These are phyloP conservation scores for Noctuana brunneofusca DNA, from an alignment of 2,888 invertebrate genomes.

Conservation along the genomic window DNA sequence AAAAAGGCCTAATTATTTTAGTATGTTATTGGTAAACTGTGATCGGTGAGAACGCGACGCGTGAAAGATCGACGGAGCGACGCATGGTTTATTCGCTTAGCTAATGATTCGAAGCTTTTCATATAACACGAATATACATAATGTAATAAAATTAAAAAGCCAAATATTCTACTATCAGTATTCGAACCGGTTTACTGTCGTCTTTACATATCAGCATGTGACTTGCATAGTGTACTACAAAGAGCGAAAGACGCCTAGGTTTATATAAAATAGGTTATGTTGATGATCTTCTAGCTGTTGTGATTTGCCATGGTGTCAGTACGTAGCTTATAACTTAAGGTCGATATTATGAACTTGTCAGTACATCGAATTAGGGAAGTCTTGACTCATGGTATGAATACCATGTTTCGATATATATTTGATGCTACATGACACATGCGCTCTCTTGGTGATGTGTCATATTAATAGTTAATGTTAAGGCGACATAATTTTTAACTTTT, in stretches of 20 bases:
- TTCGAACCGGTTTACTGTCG: constrained; percentile 71
- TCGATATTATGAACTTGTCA: constrained; percentile 63
- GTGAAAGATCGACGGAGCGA: constrained; percentile 45
- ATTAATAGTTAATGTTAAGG: constrained; percentile 41
- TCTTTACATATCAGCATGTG: constrained; percentile 81
- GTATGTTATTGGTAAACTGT: constrained; percentile 76
- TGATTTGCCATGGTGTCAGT: constrained; percentile 67
- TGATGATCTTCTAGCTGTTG: constrained; percentile 66
- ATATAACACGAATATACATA: constrained; percentile 43
- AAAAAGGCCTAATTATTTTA: constrained; percentile 82
- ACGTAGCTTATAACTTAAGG: constrained; percentile 52
- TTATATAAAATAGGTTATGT: constrained; percentile 51
- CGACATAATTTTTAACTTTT: constrained; percentile 25
- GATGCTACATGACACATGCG: constrained; percentile 51
- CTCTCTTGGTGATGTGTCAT: constrained; percentile 46
- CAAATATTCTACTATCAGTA: constrained; percentile 73
- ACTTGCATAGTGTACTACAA: constrained; percentile 72
- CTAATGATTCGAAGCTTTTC: constrained; percentile 57
- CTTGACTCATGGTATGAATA: constrained; percentile 35
- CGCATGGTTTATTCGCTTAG: constrained; percentile 54
- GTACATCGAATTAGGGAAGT: constrained; percentile 77
- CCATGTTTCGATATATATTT: constrained; percentile 55
- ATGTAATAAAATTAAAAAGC: constrained; percentile 45
- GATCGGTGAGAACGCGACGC: constrained; percentile 62
- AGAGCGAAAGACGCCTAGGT: constrained; percentile 62